Base-by-base conservation (phyloP, 2,113 vertebrate species). In the Myrmophylax atrothorax region DNA sequence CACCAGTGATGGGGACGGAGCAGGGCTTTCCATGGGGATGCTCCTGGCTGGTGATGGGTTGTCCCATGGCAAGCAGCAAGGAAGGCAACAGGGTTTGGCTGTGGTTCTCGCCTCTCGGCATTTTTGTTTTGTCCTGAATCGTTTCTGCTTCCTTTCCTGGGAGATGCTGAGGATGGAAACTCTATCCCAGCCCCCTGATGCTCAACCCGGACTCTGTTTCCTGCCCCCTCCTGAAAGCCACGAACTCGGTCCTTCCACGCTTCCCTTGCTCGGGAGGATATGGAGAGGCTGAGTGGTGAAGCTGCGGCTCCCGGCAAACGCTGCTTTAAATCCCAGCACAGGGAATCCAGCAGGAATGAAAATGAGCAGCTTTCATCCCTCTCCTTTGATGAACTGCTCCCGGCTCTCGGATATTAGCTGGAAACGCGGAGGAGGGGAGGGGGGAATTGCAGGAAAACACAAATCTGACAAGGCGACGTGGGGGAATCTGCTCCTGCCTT, bases 241-340 rank as follows among this genome's bases (percentile, higher is more conserved):
- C 3, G 3, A 56, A 23, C 31, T 70, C 10, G 1, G 31, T 62
- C 50, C 37, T 87, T 31, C 35, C 64, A 25, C 2, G 0, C 40
- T 69, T 74, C 19, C 58, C 59, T 74, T 1, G 0, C 46, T 73
- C 37, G 5, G 72, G 76, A 59, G 58, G 58, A 49, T 2, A 2
- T 9, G 1, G 8, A 55, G 62, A 53, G 28, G 52, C 66, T 46
- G 42, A 79, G 56, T 0, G 0, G 24, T 3, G 29, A 18, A 75
- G 56, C 46, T 67, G n/a, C 17, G 35, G 14, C 37, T 75, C 68
- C n/a, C 1, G 0, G 10, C 1, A 0, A 5, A 9, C 0, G 0
- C 35, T 44, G 40, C 10, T 59, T 94, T 58, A 33, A 55, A 67
- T 38, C 75, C 70, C 46, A 22, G 75, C 86, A 42, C 47, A 0